Base-by-base conservation (phyloP, 2,888 invertebrate species). In the Bursaphelenchus okinawaensis region DNA sequence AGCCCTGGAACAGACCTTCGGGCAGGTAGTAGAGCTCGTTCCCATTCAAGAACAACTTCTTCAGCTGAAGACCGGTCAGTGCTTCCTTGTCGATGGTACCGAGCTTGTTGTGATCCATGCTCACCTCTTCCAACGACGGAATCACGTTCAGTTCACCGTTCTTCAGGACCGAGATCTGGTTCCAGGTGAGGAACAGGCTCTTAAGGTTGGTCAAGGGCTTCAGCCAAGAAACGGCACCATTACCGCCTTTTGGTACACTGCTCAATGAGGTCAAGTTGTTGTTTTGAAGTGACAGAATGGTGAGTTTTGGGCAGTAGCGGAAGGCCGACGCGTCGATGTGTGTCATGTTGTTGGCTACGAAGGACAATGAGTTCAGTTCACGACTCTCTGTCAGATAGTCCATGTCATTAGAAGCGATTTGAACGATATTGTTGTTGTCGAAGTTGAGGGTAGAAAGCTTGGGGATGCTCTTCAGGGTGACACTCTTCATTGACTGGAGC, bases 111-210 rank as follows among this genome's bases (percentile, higher is more conserved):
- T 76, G 69, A 63, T 82, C 78, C 60, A 82, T 59, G 55, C 68
- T 75, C 24, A 82, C 60, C n/a, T 73, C 68, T 62, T 68, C 57
- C 62, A 80, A 66, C 8, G 52, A 60, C 6, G 64, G 27, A 28
- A 80, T 68, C 60, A 68, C 69, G 27, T 72, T 70, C 29, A 80
- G 63, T 22, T 80, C 79, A 28, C 68, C 64, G 4, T 67, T 71
- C n/a, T 75, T 70, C 40, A 80, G 71, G 63, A 70, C 59, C 8
- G 61, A 66, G 16, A 85, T 70, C 3, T 76, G 68, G 69, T 86
- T 86, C 68, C 82, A 75, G 4, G 85, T 85, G 6, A 86, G 68
- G 81, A 85, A 85, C 8, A 86, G 75, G 65, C 82, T 81, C 9
- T 80, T 75, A 29, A 86, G 79, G n/a, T 82, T 71, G 22, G 67